A percentile compares a stretch with the other conserved stretches of the same genome.
phyloP scores from a whole-genome alignment of 2,888 invertebrate species.

The Drosophila recens region DNA sequence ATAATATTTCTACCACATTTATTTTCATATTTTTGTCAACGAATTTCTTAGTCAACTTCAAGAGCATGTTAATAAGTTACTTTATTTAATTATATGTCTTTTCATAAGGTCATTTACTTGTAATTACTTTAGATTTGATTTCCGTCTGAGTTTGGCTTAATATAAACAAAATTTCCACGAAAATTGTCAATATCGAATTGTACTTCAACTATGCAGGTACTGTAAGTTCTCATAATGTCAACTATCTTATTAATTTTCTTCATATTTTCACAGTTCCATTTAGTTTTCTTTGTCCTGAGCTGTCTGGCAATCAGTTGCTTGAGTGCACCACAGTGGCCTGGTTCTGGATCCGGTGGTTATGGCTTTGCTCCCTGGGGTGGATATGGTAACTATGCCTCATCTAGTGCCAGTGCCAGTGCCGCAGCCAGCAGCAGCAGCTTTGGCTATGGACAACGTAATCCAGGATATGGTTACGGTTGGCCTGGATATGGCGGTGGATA shows the following conservation, averaged over 20 bases:
- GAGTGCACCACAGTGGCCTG: slow-evolving; percentile 58
- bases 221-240: not conserved
- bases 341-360: slow-evolving; percentile 52
- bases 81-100: slow-evolving; percentile 57
- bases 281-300: slow-evolving; percentile 29
- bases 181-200: slow-evolving; percentile 21
- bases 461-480: slow-evolving; percentile 41
- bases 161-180: slow-evolving; percentile 49
- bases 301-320: slow-evolving; percentile 23
- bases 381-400: slow-evolving; percentile 60
- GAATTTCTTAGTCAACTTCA: slow-evolving; percentile 1
- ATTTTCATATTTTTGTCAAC: not conserved
- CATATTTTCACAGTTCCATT: slow-evolving; percentile 23
- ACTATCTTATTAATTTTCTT: not conserved
- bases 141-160: slow-evolving; percentile 53
- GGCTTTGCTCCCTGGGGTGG: slow-evolving; percentile 66
- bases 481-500: slow-evolving; percentile 42
- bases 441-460: slow-evolving; percentile 40
- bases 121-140: slow-evolving; percentile 52
- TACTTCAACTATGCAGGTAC: slow-evolving; percentile 63
- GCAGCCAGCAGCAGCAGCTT: slow-evolving; percentile 62
- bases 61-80: slow-evolving; percentile 25
- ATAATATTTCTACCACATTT: not conserved
- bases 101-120: slow-evolving; percentile 26
- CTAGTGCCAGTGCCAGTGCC: slow-evolving; percentile 49